Percentiles rank a stretch among this genome's conserved stretches.
phyloP scores from a whole-genome alignment of 2,797 vertebrate genomes.

The Morus bassanus region DNA sequence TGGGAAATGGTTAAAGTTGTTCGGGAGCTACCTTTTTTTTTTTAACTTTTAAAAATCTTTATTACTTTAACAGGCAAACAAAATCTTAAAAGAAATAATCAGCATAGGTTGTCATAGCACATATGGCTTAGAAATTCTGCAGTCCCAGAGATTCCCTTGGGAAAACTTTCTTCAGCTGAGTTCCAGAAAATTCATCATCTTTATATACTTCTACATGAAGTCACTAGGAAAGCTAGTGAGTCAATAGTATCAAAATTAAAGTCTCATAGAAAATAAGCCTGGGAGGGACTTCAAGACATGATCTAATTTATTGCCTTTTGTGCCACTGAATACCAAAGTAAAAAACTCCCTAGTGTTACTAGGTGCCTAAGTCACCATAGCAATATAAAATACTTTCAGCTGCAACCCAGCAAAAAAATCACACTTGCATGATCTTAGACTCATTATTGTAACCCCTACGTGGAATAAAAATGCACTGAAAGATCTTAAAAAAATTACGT shows the following conservation, averaged over 20 bases:
- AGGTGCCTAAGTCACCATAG: not conserved
- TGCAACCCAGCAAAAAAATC: not conserved
- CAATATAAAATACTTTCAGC: conserved; percentile 17
- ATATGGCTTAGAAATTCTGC: not conserved
- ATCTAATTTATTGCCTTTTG: conserved; percentile 20
- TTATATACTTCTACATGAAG: not conserved
- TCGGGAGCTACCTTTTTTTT: not conserved
- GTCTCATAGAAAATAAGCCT: conserved; percentile 7
- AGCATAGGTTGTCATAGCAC: not conserved
- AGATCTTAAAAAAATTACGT: not conserved
- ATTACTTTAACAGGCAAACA: not conserved
- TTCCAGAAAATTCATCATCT: not conserved
- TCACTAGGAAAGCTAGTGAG: not conserved
- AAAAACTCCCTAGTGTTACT: not conserved
- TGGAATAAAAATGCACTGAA: not conserved
- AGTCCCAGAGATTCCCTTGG: not conserved
- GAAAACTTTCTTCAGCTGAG: not conserved
- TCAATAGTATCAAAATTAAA: conserved; percentile 33
- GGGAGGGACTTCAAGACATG: not conserved
- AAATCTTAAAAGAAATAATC: not conserved
- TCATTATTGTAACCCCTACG: not conserved
- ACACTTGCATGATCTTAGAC: not conserved
- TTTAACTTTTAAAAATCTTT: not conserved
- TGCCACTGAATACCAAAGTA: not conserved
- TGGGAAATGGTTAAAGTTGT: not conserved